Evolutionary conservation across 2,888 invertebrate species (phyloP).

Genomic region (Geotrupes spiniger): DNA sequence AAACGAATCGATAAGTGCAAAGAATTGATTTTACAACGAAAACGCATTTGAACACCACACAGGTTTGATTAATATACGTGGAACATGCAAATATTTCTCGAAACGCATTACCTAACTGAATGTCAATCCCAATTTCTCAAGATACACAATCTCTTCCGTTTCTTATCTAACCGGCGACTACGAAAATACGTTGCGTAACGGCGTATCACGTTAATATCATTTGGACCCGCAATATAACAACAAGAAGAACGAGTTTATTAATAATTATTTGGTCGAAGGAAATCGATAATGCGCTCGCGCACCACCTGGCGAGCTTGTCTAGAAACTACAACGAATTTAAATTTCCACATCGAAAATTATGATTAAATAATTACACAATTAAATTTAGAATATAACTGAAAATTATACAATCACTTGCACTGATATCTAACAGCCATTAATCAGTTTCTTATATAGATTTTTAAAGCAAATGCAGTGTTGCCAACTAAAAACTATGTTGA

Average conservation of each 20-base stretch:
- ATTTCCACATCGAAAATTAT: no score
- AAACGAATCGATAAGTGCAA: no score
- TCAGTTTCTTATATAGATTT: no score
- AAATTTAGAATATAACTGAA: no score
- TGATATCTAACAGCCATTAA: no score
- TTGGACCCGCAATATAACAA: slow-evolving; percentile 17
- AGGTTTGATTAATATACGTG: neutral
- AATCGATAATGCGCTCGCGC: slow-evolving; percentile 16
- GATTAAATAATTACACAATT: no score
- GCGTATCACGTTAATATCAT: slow-evolving; percentile 17
- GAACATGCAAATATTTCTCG: neutral
- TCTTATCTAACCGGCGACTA: neutral
- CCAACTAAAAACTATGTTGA: no score
- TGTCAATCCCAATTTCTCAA: neutral
- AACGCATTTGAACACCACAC: no score
- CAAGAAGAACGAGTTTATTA: slow-evolving; percentile 17
- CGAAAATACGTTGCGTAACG: neutral
- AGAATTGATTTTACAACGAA: no score
- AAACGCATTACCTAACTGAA: neutral
- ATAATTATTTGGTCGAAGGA: slow-evolving; percentile 17
- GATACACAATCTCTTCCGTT: neutral
- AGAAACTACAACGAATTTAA: no score
- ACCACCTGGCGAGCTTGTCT: neutral
- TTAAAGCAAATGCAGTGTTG: no score
- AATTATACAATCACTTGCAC: no score